phyloP scores from a whole-genome alignment of 2,797 vertebrate species.

The Danionella dracula region DNA sequence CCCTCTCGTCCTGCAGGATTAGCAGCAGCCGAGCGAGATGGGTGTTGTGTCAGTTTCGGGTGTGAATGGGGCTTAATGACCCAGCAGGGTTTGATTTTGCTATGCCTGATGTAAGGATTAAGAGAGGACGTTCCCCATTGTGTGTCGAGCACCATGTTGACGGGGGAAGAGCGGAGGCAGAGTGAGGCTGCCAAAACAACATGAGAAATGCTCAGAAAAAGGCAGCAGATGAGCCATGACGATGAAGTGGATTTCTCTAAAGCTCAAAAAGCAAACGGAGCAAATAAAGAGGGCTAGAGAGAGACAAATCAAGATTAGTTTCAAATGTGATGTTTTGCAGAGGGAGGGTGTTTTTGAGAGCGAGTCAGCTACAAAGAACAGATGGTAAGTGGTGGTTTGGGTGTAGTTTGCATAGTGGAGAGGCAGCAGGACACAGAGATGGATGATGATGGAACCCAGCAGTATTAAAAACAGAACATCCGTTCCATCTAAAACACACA shows the following conservation, averaged over 20 bases:
- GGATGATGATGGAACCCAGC: slow-evolving; percentile 4
- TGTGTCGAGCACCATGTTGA: slow-evolving; percentile 6
- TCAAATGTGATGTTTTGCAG: background rate
- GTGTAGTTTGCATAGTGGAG: slow-evolving; percentile 17
- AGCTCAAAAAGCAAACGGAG: background rate
- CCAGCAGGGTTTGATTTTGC: slow-evolving; percentile 21
- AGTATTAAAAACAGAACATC: slow-evolving; percentile 12
- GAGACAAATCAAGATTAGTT: background rate
- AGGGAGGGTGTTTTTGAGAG: background rate
- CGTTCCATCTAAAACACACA: slow-evolving; percentile 10
- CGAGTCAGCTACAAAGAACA: background rate
- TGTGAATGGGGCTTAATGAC: slow-evolving; percentile 34
- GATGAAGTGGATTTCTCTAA: background rate
- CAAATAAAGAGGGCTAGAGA: background rate
- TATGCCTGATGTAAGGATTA: slow-evolving; percentile 16
- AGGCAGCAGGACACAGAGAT: slow-evolving; percentile 14
- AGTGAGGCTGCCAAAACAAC: slow-evolving; percentile 14
- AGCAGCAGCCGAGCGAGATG: slow-evolving; percentile 10
- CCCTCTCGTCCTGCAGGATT: slow-evolving; percentile 26
- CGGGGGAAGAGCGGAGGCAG: slow-evolving; percentile 10
- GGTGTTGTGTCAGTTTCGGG: background rate
- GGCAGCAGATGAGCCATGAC: background rate
- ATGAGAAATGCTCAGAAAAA: background rate
- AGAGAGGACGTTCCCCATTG: slow-evolving; percentile 25
- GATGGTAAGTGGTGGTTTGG: slow-evolving; percentile 24